phyloP scores from a whole-genome alignment of 2,113 vertebrate genomes.

The Sterna hirundo region DNA sequence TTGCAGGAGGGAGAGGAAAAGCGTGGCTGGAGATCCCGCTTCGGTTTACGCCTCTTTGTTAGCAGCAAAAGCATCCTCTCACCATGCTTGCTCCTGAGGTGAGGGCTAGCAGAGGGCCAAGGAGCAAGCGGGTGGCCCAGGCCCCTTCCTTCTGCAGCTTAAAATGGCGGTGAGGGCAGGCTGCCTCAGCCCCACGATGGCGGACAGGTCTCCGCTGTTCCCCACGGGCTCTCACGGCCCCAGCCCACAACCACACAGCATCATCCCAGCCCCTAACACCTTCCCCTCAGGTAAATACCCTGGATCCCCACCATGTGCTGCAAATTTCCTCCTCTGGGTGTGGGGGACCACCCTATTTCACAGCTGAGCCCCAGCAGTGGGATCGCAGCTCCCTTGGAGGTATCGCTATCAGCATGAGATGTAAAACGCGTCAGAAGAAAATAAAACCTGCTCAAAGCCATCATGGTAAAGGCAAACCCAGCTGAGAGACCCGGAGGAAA shows the following conservation, averaged over 20 bases:
- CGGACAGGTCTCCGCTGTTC: neutral
- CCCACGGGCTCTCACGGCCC: neutral
- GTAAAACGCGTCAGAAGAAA: neutral
- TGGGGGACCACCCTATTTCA: neutral
- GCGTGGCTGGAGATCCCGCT: neutral
- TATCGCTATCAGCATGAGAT: fast-evolving
- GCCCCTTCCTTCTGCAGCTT: neutral
- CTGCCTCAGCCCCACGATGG: fast-evolving
- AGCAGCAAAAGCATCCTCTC: neutral
- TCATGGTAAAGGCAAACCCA: neutral
- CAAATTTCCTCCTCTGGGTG: neutral
- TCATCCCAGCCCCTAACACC: neutral
- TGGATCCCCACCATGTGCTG: neutral
- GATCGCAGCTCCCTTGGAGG: fast-evolving
- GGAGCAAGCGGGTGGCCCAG: neutral
- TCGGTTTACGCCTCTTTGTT: neutral
- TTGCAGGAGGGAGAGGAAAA: neutral
- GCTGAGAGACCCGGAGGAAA: neutral
- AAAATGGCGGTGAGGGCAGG: neutral
- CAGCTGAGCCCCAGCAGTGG: neutral
- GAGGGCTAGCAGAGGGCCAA: neutral
- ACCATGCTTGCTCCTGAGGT: neutral
- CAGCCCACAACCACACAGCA: fast-evolving
- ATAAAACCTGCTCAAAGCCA: neutral
- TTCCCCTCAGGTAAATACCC: neutral